Base-by-base conservation (phyloP, 2,888 invertebrate genomes). In the Scrobipalpa costella region DNA sequence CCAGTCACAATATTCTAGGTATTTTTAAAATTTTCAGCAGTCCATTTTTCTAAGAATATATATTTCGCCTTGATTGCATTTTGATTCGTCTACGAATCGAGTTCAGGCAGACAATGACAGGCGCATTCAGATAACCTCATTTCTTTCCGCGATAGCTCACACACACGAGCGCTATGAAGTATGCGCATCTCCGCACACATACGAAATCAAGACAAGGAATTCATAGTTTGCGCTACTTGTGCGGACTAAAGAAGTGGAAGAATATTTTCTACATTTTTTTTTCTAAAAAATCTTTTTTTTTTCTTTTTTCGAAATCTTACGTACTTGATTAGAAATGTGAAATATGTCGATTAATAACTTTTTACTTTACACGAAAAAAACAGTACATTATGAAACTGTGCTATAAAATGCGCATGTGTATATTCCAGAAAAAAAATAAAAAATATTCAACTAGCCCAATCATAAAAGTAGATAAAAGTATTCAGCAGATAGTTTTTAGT, bases 81-180 rank as follows among this genome's bases (percentile, higher is more conserved):
- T 55, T 63, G 33, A 70, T 61, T 61, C 68, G 68, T 78, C 74
- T 75, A 77, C 74, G 70, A 72, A 75, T 76, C 76, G 77, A 78
- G 77, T 75, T 77, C 81, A 78, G 72, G 73, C 82, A 86, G 81
- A 86, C 88, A 89, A 85, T 88, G 89, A 90, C 87, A 85, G 76
- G 71, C 80, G 84, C 84, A 83, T 84, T 80, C 81, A 90, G 90
- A 91, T 91, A 91, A 90, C 90, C 90, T 89, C 90, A 90, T 90
- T 91, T 90, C 89, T 91, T 91, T 91, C 83, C 78, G 78, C 77
- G 85, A 87, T 87, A 85, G 77, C 81, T 75, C 81, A 69, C 83
- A 78, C 77, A 79, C 75, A 77, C 63, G 65, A 65, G 67, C 49
- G 67, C 21, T 1, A 69, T 67, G 73, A 69, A 72, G 67, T 21